Evolutionary conservation across 2,888 invertebrate species (phyloP).

Genomic region (Endotricha flammealis): DNA sequence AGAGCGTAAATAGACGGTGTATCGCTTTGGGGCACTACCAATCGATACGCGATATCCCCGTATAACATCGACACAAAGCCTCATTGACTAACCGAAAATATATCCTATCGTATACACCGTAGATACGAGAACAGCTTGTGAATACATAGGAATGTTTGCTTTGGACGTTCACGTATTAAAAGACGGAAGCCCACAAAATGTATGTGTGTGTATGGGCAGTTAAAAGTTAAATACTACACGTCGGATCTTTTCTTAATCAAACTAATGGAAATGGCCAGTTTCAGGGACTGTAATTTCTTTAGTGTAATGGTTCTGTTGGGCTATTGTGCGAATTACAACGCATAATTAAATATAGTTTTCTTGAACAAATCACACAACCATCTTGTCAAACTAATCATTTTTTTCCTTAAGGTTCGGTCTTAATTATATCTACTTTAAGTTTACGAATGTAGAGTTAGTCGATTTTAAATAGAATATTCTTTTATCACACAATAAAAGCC

Average conservation of each 20-base stretch:
- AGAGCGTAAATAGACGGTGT: conserved; percentile 74
- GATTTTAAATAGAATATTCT: too few species aligned
- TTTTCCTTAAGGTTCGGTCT: too few species aligned
- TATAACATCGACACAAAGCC: conserved; percentile 34
- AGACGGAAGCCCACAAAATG: conserved; percentile 45
- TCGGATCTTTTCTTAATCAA: conserved; percentile 66
- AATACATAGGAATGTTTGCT: conserved; percentile 29
- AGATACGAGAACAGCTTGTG: conserved; percentile 25
- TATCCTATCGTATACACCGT: conserved; percentile 16
- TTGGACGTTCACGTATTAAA: conserved; percentile 28
- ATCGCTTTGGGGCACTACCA: conserved; percentile 66
- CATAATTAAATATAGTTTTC: conserved; percentile 2
- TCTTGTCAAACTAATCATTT: too few species aligned
- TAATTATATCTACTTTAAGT: too few species aligned
- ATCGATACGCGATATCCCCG: conserved; percentile 57
- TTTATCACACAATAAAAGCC: too few species aligned
- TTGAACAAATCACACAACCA: too few species aligned
- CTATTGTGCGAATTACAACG: conserved; percentile 9
- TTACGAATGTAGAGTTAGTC: too few species aligned
- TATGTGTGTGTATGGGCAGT: conserved; percentile 52
- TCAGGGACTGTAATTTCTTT: conserved; percentile 43
- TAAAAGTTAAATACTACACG: conserved; percentile 68
- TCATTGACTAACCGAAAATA: conserved; percentile 24
- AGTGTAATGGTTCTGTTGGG: conserved; percentile 22
- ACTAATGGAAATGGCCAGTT: conserved; percentile 59